Percentiles rank a stretch among this genome's conserved stretches.
Conservation (phyloP, 2,797 vertebrate species). For the Girardinus metallicus region DNA sequence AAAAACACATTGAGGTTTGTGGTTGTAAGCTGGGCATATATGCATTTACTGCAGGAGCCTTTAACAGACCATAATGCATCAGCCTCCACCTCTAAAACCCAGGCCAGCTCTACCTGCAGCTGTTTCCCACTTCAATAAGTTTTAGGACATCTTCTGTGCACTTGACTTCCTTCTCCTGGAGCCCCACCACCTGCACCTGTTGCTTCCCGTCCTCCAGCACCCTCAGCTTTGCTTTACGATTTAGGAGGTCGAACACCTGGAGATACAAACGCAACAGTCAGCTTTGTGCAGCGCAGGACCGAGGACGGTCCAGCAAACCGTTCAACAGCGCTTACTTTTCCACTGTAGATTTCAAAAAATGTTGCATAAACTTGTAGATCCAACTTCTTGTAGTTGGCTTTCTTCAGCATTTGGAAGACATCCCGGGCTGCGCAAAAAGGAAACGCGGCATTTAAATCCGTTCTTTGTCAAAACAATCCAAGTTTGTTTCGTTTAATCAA, state of each 20-base stretch:
- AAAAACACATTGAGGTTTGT: background rate
- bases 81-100: background rate
- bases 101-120: constrained; percentile 87
- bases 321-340: constrained; percentile 84
- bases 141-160: constrained; percentile 98
- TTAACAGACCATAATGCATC: no score
- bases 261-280: constrained; percentile 6
- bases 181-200: constrained; percentile 98
- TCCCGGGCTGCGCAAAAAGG: constrained; percentile 86
- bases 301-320: background rate
- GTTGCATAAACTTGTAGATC: constrained; percentile 97
- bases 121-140: constrained; percentile 97
- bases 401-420: constrained; percentile 98
- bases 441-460: background rate
- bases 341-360: constrained; percentile 99
- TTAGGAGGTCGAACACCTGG: constrained; percentile 96
- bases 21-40: background rate
- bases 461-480: background rate
- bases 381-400: constrained; percentile 95
- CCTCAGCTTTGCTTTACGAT: constrained; percentile 94
- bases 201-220: constrained; percentile 98
- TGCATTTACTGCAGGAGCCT: no score
- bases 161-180: constrained; percentile 94
- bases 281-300: background rate
- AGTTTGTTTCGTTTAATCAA: background rate